phyloP scores from a whole-genome alignment of 2,888 invertebrate genomes.

The Leistus spinibarbis region DNA sequence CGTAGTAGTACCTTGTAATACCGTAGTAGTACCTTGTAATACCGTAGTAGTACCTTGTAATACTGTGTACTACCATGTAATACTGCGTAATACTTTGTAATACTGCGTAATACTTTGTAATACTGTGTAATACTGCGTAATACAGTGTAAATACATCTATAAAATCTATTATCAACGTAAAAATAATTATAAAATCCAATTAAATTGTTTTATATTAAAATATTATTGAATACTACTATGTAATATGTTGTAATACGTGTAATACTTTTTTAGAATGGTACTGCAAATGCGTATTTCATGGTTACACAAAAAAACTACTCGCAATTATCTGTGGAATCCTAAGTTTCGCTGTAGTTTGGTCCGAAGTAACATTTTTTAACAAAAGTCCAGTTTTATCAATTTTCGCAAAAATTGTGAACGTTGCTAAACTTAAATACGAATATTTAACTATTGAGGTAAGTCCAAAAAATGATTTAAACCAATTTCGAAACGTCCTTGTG shows the following conservation, averaged over 20 bases:
- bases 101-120: not conserved
- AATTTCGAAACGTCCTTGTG: not conserved
- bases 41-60: no score
- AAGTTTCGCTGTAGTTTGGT: constrained; percentile 96
- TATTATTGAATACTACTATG: not conserved
- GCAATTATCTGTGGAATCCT: constrained; percentile 76
- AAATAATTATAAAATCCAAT: no score
- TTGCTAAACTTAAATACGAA: constrained; percentile 81
- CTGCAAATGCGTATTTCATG: constrained; percentile 87
- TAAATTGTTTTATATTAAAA: no score
- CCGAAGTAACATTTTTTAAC: constrained; percentile 97
- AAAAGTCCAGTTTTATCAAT: constrained; percentile 90
- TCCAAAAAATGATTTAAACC: not conserved
- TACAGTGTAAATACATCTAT: no score
- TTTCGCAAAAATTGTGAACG: constrained; percentile 91
- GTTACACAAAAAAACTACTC: constrained; percentile 75
- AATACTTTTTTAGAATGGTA: constrained; percentile 82
- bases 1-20: no score
- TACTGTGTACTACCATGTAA: no score
- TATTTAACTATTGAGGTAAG: constrained; percentile 93
- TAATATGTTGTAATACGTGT: not conserved
- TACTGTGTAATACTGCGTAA: no score
- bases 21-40: no score
- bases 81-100: not conserved
- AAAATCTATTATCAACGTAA: no score